These are phyloP conservation scores for Pollicipes pollicipes DNA, from an alignment of 1,140 invertebrate species.

Conservation along the genomic window DNA sequence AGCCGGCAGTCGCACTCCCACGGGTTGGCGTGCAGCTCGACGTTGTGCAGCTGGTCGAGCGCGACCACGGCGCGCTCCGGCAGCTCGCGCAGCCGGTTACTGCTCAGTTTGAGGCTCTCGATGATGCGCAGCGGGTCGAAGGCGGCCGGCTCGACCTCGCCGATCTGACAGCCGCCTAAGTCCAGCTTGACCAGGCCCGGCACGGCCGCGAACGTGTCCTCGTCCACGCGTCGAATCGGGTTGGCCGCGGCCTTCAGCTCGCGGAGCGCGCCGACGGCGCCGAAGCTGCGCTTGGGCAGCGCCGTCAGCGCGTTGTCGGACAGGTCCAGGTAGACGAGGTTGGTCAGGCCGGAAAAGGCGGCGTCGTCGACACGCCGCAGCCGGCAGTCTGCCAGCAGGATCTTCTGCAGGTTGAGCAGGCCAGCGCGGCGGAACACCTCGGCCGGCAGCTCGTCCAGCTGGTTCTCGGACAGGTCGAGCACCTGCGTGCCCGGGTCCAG, in stretches of 20 bases:
- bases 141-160: constrained; percentile 52
- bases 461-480: constrained; percentile 63
- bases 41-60: constrained; percentile 39
- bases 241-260: constrained; percentile 59
- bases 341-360: constrained; percentile 63
- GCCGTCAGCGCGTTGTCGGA: constrained; percentile 56
- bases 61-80: constrained; percentile 23
- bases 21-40: constrained; percentile 65
- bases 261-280: constrained; percentile 58
- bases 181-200: constrained; percentile 58
- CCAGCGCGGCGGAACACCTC: constrained; percentile 57
- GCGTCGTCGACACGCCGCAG: constrained; percentile 53
- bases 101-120: constrained; percentile 64
- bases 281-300: constrained; percentile 56
- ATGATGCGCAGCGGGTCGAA: constrained; percentile 61
- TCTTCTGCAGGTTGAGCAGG: constrained; percentile 67
- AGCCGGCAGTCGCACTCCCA: constrained; percentile 76
- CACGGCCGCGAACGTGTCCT: constrained; percentile 54
- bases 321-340: constrained; percentile 72
- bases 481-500: constrained; percentile 77
- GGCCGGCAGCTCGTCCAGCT: constrained; percentile 48
- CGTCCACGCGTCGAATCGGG: constrained; percentile 49
- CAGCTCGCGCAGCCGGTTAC: constrained; percentile 54
- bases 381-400: constrained; percentile 56
- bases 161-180: constrained; percentile 56